These are phyloP conservation scores for Limnephilus marmoratus DNA, from an alignment of 2,888 invertebrate species.

Conservation along the genomic window DNA sequence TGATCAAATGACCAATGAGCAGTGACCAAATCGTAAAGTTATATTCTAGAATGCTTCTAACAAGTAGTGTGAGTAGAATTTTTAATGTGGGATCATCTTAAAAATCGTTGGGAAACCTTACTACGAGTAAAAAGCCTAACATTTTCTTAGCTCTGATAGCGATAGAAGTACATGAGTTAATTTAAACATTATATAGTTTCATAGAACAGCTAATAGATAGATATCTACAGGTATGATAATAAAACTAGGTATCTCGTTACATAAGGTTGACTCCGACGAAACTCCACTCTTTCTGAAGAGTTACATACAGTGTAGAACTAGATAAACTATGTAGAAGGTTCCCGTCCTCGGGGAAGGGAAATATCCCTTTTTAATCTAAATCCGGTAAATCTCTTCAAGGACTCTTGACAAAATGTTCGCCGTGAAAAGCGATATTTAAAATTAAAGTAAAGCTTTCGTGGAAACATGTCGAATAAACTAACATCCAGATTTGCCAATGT, in stretches of 20 bases:
- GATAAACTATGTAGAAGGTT: not conserved
- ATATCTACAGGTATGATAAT: too few species aligned
- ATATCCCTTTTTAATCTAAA: conserved; percentile 3
- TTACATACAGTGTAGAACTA: not conserved
- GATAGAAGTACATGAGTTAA: too few species aligned
- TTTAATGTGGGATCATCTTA: too few species aligned
- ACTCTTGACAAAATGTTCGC: not conserved
- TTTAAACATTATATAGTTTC: too few species aligned
- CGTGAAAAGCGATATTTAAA: not conserved
- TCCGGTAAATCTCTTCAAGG: not conserved
- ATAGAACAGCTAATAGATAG: too few species aligned
- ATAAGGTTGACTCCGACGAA: not conserved
- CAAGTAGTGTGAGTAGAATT: too few species aligned
- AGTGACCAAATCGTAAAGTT: too few species aligned
- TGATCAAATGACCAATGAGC: too few species aligned
- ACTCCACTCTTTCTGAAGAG: not conserved
- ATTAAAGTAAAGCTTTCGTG: not conserved
- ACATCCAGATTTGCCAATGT: not conserved
- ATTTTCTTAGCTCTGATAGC: too few species aligned
- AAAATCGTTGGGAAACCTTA: too few species aligned
- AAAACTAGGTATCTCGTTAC: not conserved
- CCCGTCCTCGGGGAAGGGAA: not conserved
- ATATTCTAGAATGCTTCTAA: too few species aligned
- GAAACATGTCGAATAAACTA: not conserved
- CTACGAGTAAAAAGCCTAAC: too few species aligned